Evolutionary conservation across 1,140 invertebrate genomes (phyloP).

Genomic region (Ceratosolen solmsi): DNA sequence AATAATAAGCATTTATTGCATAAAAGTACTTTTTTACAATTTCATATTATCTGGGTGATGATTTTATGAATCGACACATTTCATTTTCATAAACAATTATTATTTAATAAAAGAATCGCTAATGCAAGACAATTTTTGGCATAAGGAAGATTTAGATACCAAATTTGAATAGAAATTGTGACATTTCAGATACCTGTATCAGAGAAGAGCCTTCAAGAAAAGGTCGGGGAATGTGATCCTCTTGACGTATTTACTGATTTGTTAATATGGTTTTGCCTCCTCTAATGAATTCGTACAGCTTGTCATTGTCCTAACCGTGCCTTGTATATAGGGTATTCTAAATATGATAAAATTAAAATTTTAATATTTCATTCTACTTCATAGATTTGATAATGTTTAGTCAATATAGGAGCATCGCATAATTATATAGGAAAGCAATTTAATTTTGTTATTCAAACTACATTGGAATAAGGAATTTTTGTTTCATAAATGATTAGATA

Average conservation of each 20-base stretch:
- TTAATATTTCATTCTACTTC: constrained; percentile 11
- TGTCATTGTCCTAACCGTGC: constrained; percentile 68
- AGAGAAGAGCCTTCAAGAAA: constrained; percentile 72
- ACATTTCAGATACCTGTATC: constrained; percentile 73
- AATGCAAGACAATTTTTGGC: constrained; percentile 47
- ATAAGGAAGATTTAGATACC: constrained; percentile 36
- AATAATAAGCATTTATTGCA: no score
- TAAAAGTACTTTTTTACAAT: no score
- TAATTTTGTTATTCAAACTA: no score
- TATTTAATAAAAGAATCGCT: constrained; percentile 22
- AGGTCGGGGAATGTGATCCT: constrained; percentile 71
- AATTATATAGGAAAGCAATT: no score
- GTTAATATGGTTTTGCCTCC: constrained; percentile 69
- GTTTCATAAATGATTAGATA: no score
- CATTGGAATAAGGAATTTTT: no score
- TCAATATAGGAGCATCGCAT: no score
- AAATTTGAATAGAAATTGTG: constrained; percentile 70
- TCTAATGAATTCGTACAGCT: constrained; percentile 69
- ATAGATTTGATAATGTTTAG: no score
- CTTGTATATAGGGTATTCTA: constrained; percentile 48
- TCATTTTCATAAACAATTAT: neutral
- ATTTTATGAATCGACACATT: neutral
- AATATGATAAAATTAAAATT: constrained; percentile 13
- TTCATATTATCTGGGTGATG: no score
- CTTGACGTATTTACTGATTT: constrained; percentile 71